Base-by-base conservation (phyloP, 2,888 invertebrate genomes). In the Agrilus biguttatus region DNA sequence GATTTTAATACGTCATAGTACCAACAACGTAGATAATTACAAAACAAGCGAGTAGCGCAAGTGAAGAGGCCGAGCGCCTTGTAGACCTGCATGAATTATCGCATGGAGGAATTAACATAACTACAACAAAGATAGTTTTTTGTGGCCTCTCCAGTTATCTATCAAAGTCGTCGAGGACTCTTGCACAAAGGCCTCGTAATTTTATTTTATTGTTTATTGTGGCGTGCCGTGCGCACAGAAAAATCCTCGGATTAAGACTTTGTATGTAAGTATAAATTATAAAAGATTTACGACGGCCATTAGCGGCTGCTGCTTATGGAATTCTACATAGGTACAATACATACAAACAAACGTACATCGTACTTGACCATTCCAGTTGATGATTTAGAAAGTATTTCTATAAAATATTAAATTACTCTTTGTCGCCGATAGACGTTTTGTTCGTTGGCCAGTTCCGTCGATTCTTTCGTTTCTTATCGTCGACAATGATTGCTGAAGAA, bases 51-150 rank as follows among this genome's bases (percentile, higher is more conserved):
- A 43, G 8, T 14, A 52, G 54, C 49, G 53, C 53, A 52, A 54
- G 52, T 53, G 54, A 57, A 23, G 23, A 23, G 23, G 23, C 23
- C 8, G 23, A 8, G 23, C 5, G 23, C 23, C 23, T 23, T 8
- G 6, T 23, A 23, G 23, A 56, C 54, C 53, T 53, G 56, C 55
- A 58, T 59, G 58, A 59, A 57, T 57, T 58, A 59, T 58, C 54
- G 55, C 56, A 51, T 49, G 53, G 53, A 51, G 49, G 58, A 59
- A 61, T 59, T 60, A 59, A 59, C 59, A 60, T 60, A 56, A 53
- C 53, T 54, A 50, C 55, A 53, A 58, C 56, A 56, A 60, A 58
- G 57, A 55, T 52, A 55, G 52, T 57, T 58, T 58, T 59, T 60
- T 59, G 54, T 58, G 53, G 53, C 54, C 53, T 48, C 53, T 48